A percentile compares a stretch with the other conserved stretches of the same genome.
These are phyloP conservation scores for Tamandua tetradactyla DNA, from an alignment of 2,797 vertebrate genomes.

Conservation along the genomic window DNA sequence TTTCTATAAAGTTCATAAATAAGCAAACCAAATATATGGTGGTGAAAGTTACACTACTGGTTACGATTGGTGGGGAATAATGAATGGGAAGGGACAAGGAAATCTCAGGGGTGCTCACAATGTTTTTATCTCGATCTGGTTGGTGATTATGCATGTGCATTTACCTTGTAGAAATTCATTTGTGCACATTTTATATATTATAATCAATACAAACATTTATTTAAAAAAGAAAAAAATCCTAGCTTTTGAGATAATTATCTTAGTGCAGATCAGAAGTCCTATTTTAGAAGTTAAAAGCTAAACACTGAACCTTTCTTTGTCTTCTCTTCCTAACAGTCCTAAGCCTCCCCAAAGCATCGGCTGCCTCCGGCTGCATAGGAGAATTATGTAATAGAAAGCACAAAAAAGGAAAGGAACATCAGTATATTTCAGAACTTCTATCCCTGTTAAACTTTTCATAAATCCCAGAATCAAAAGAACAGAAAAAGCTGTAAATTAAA, in stretches of 20 bases:
- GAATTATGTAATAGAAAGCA: slow-evolving; percentile 54
- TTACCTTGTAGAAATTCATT: not conserved
- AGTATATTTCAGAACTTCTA: slow-evolving; percentile 66
- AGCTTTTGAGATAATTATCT: slow-evolving; percentile 67
- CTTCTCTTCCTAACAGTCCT: slow-evolving; percentile 60
- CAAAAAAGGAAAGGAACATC: slow-evolving; percentile 55
- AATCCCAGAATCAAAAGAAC: slow-evolving; percentile 67
- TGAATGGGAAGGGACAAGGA: not conserved
- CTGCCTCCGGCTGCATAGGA: slow-evolving; percentile 69
- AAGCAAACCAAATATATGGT: not conserved
- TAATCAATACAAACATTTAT: slow-evolving; percentile 40
- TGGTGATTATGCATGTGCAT: not conserved
- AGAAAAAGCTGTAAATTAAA: slow-evolving; percentile 68
- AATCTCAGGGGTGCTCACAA: not conserved
- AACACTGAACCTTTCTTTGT: slow-evolving; percentile 11
- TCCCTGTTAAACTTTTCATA: slow-evolving; percentile 35
- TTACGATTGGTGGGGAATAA: not conserved
- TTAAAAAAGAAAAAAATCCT: not conserved
- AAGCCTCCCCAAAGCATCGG: slow-evolving; percentile 59
- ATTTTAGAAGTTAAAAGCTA: slow-evolving; percentile 67
- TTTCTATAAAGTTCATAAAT: not conserved
- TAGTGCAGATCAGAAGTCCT: slow-evolving; percentile 62
- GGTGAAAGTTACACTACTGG: not conserved
- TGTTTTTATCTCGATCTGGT: not conserved
- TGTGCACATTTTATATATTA: not conserved